These are phyloP conservation scores for Pandemis corylana DNA, from an alignment of 2,888 invertebrate species.

Conservation along the genomic window DNA sequence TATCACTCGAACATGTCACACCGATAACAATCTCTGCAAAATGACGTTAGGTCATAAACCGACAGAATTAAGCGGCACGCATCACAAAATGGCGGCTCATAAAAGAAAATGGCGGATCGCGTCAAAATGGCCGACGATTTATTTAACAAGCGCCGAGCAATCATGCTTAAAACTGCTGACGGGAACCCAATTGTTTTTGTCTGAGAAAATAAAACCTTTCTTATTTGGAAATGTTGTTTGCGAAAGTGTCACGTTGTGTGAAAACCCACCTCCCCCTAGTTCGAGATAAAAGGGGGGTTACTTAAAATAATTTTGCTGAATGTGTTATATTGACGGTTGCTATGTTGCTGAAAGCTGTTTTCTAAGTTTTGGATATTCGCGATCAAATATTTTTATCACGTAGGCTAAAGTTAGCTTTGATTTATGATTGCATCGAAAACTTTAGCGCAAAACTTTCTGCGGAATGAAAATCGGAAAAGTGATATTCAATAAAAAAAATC, in stretches of 20 bases:
- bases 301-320: neutral
- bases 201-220: constrained; percentile 17
- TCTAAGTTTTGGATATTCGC: neutral
- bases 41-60: constrained; percentile 4
- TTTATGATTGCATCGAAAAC: too few species aligned
- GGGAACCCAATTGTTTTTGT: constrained; percentile 11
- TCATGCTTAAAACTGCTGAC: constrained; percentile 22
- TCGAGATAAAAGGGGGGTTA: neutral
- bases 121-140: constrained; percentile 48
- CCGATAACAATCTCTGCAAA: neutral
- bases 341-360: neutral
- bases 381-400: too few species aligned
- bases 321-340: neutral
- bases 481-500: too few species aligned
- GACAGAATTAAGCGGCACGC: constrained; percentile 40
- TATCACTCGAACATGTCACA: constrained; percentile 1
- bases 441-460: neutral
- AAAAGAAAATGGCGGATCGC: constrained; percentile 58
- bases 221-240: neutral
- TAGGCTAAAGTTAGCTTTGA: too few species aligned
- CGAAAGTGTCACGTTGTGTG: neutral
- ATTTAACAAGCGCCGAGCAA: constrained; percentile 48
- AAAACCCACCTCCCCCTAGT: neutral
- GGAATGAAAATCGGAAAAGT: neutral
- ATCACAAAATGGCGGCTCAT: constrained; percentile 57